phyloP scores from a whole-genome alignment of 53 echinoderm and acorn worm genomes.

The Arbacia lixula region DNA sequence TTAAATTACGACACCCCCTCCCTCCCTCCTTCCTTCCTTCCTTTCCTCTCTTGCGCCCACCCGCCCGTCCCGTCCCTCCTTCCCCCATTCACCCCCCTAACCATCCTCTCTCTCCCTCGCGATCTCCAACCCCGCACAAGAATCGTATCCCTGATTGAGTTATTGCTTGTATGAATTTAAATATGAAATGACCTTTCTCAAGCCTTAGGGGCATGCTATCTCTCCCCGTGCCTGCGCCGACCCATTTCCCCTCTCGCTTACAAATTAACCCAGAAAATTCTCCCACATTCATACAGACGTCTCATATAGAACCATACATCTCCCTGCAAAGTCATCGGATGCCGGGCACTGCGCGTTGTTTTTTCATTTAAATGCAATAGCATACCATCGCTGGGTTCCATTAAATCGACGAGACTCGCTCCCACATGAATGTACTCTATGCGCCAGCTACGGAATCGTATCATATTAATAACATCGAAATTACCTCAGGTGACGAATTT shows the following conservation, averaged over 20 bases:
- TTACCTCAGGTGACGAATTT: slow-evolving; percentile 24
- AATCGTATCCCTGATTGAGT: slow-evolving; percentile 33
- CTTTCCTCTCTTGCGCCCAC: too few species aligned
- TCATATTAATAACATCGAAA: slow-evolving; percentile 32
- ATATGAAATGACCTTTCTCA: slow-evolving; percentile 28
- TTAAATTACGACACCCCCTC: too few species aligned
- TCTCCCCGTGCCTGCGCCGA: slow-evolving; percentile 18
- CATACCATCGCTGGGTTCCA: neutral
- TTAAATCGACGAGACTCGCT: neutral
- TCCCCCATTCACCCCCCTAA: too few species aligned
- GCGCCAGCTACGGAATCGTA: neutral
- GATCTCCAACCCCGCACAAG: too few species aligned
- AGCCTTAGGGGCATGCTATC: slow-evolving; percentile 22
- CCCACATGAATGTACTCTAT: too few species aligned
- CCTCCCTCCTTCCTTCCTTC: too few species aligned
- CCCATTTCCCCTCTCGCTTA: slow-evolving; percentile 22
- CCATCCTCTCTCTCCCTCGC: too few species aligned
- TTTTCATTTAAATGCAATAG: neutral
- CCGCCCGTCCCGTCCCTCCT: too few species aligned
- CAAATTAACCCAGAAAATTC: slow-evolving; percentile 51
- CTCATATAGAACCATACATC: too few species aligned
- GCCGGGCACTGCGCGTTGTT: neutral
- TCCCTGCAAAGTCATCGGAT: slow-evolving; percentile 6
- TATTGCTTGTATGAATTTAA: slow-evolving; percentile 22
- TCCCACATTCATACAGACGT: slow-evolving; percentile 19